These are phyloP conservation scores for Belgica antarctica DNA, from an alignment of 2,888 invertebrate species.

Conservation along the genomic window DNA sequence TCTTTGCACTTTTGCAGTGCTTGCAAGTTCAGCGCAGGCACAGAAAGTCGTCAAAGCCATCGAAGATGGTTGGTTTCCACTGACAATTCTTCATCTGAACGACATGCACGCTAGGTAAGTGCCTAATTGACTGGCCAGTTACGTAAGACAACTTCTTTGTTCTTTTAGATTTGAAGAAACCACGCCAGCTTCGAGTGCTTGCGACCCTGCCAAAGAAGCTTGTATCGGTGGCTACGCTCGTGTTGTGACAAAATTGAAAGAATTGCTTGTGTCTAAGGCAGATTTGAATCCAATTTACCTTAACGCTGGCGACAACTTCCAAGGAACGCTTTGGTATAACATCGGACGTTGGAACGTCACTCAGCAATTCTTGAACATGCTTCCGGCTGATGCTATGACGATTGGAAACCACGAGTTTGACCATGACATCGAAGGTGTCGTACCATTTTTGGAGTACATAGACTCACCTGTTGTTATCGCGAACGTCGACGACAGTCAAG, in stretches of 20 bases:
- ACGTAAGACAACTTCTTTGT: not conserved
- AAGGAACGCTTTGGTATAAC: constrained; percentile 80
- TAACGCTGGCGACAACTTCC: constrained; percentile 81
- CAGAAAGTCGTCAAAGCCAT: not conserved
- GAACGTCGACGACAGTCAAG: constrained; percentile 70
- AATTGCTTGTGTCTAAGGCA: constrained; percentile 54
- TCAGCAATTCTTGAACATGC: constrained; percentile 69
- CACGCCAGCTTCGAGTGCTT: constrained; percentile 59
- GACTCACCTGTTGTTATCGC: constrained; percentile 69
- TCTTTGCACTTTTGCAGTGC: no score
- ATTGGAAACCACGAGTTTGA: constrained; percentile 89
- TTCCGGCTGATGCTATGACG: constrained; percentile 76
- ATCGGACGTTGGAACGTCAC: constrained; percentile 72
- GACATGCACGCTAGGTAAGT: constrained; percentile 39
- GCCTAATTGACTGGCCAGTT: not conserved
- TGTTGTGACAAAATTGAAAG: constrained; percentile 60
- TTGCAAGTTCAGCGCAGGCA: not conserved
- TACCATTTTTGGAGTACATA: constrained; percentile 66
- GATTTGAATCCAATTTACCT: constrained; percentile 63
- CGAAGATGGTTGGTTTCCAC: not conserved
- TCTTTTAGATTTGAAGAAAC: constrained; percentile 64
- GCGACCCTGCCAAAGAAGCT: constrained; percentile 54
- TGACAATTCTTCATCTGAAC: constrained; percentile 8
- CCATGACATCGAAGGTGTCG: constrained; percentile 67
- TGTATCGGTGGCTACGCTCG: constrained; percentile 73